These are phyloP conservation scores for Iphiclides podalirius DNA, from an alignment of 2,888 invertebrate species.

Conservation along the genomic window DNA sequence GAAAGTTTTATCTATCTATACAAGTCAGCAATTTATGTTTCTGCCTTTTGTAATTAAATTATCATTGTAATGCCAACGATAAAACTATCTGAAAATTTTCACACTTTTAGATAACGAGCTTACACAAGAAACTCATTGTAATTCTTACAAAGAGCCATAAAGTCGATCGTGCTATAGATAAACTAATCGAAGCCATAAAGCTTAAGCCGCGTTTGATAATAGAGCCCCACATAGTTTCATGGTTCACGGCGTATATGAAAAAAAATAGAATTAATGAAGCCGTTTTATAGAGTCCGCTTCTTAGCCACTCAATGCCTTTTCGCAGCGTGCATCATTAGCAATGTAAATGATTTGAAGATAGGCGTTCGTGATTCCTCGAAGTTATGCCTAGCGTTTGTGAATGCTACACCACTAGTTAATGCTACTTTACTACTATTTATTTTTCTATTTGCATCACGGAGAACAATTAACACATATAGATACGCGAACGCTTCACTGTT, in stretches of 20 bases:
- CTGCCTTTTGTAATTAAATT: no score
- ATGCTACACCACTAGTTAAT: not conserved
- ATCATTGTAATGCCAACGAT: not conserved
- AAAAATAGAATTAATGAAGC: conserved; percentile 40
- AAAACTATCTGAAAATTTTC: not conserved
- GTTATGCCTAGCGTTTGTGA: conserved; percentile 15
- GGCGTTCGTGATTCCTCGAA: conserved; percentile 44
- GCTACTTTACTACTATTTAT: conserved; percentile 9
- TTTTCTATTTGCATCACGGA: not conserved
- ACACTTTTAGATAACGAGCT: not conserved
- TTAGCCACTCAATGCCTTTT: conserved; percentile 42
- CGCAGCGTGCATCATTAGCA: conserved; percentile 51
- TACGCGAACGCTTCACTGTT: not conserved
- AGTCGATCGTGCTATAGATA: conserved; percentile 5
- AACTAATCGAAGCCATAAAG: conserved; percentile 5
- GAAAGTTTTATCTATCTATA: no score
- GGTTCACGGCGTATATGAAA: conserved; percentile 26
- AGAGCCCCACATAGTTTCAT: conserved; percentile 12
- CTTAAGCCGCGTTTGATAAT: not conserved
- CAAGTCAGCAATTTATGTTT: no score
- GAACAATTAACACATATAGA: conserved; percentile 10
- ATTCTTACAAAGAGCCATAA: not conserved
- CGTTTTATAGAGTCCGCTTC: conserved; percentile 43
- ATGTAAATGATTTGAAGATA: conserved; percentile 48
- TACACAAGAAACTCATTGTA: not conserved